These are phyloP conservation scores for Cyphomyrus discorhynchus DNA, from an alignment of 2,113 vertebrate genomes.

Conservation along the genomic window DNA sequence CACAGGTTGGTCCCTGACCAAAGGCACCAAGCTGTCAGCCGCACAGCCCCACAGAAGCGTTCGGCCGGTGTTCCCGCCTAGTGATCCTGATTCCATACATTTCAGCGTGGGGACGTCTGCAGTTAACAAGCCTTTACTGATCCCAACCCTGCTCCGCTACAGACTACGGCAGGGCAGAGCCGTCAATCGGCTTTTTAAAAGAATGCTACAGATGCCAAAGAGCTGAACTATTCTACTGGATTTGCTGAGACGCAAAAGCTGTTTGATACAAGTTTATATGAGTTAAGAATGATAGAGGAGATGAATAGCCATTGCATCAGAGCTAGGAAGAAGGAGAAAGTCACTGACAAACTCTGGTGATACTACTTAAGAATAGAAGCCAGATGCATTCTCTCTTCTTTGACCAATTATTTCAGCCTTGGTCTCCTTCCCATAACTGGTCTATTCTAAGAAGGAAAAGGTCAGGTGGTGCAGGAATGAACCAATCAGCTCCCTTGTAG, in stretches of 20 bases:
- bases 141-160: neutral
- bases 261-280: neutral
- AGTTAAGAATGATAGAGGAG: neutral
- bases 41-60: neutral
- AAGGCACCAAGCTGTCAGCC: too few species aligned
- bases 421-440: neutral
- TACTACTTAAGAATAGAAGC: neutral
- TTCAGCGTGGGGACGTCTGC: neutral
- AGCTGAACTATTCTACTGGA: neutral
- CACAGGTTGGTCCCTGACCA: too few species aligned
- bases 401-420: conserved; percentile 1
- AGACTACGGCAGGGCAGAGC: neutral
- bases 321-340: neutral
- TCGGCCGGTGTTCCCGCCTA: neutral
- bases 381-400: neutral
- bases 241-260: neutral
- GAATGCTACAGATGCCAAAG: neutral
- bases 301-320: neutral
- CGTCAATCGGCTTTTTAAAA: neutral
- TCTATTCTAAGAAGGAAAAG: conserved; percentile 9
- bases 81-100: neutral
- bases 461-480: neutral
- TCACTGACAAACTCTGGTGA: neutral
- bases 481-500: neutral
- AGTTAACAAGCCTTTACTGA: neutral